Percentiles rank a stretch among this genome's conserved stretches.
These are phyloP conservation scores for Hirtodrosophila cameraria DNA, from an alignment of 2,888 invertebrate genomes.

Conservation along the genomic window DNA sequence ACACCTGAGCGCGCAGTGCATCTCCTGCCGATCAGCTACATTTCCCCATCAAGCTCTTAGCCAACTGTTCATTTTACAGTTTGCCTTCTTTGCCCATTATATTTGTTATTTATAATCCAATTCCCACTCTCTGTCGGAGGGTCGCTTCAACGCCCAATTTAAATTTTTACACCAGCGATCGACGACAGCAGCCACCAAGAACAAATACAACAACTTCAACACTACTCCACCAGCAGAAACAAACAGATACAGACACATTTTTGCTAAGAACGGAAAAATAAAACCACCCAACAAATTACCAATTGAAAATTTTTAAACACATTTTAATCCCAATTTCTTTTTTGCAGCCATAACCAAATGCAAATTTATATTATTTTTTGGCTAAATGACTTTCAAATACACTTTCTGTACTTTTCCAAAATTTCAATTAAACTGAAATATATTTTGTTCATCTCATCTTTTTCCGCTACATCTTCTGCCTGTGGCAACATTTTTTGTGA, in stretches of 20 bases:
- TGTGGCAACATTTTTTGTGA: too few relatives aligned
- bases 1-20: background rate
- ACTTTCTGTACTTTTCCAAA: background rate
- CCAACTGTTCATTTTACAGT: slow-evolving; percentile 56
- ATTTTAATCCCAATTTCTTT: slow-evolving; percentile 36
- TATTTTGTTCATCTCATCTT: too few relatives aligned
- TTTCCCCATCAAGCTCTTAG: slow-evolving; percentile 21
- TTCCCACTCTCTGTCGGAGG: slow-evolving; percentile 19
- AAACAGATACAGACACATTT: slow-evolving; percentile 9
- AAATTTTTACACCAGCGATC: slow-evolving; percentile 39
- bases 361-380: background rate
- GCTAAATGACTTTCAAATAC: slow-evolving; percentile 1
- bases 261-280: slow-evolving; percentile 12
- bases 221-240: slow-evolving; percentile 5
- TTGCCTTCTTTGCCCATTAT: slow-evolving; percentile 2
- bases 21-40: slow-evolving; percentile 5
- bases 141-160: slow-evolving; percentile 63
- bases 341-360: background rate
- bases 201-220: slow-evolving; percentile 5
- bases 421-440: background rate
- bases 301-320: slow-evolving; percentile 29
- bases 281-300: slow-evolving; percentile 34
- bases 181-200: slow-evolving; percentile 25
- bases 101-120: slow-evolving; percentile 19
- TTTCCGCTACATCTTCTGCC: too few relatives aligned